phyloP scores from a whole-genome alignment of 2,797 vertebrate genomes.

The Dendrocincla tyrannina region DNA sequence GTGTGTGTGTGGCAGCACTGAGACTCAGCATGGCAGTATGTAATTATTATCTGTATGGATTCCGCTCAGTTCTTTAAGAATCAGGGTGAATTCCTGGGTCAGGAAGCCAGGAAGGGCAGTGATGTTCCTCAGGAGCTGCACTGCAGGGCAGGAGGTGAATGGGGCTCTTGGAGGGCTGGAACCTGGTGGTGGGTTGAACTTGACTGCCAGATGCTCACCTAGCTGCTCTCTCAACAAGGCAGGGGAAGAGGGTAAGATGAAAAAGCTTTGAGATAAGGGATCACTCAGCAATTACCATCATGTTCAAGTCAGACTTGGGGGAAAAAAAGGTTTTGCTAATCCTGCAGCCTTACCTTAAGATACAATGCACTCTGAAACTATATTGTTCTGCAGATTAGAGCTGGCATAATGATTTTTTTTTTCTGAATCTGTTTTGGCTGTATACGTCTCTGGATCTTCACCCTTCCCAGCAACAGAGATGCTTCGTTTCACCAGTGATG shows the following conservation, averaged over 20 bases:
- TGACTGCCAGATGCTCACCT: not conserved
- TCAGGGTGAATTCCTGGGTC: not conserved
- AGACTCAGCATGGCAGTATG: accelerated
- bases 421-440: not conserved
- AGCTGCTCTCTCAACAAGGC: not conserved
- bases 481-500: not conserved
- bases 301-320: not conserved
- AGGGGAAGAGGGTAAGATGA: not conserved
- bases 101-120: not conserved
- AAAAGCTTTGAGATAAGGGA: not conserved
- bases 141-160: not conserved
- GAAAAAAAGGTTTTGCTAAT: not conserved
- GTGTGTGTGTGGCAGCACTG: not conserved
- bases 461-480: not conserved
- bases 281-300: not conserved
- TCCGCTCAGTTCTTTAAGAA: not conserved
- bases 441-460: not conserved
- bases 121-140: not conserved
- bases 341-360: not conserved
- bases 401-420: not conserved
- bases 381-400: not conserved
- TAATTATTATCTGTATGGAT: not conserved
- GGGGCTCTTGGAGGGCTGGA: not conserved
- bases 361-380: not conserved
- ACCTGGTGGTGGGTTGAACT: not conserved